These are phyloP conservation scores for Scaeva pyrastri DNA, from an alignment of 2,888 invertebrate genomes.

Conservation along the genomic window DNA sequence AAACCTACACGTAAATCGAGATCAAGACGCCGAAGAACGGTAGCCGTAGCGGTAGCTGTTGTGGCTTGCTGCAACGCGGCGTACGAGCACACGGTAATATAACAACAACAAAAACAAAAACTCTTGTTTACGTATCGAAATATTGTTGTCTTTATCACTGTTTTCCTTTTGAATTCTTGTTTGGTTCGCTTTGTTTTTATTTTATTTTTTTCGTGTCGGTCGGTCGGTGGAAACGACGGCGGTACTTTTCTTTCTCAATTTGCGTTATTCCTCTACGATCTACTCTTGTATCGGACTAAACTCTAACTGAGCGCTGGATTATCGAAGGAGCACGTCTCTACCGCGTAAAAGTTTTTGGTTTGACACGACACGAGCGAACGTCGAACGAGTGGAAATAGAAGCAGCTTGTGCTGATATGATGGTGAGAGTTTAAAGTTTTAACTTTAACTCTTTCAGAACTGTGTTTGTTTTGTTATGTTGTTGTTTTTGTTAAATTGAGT, in stretches of 20 bases:
- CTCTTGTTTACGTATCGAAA: constrained; percentile 66
- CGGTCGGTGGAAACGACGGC: constrained; percentile 18
- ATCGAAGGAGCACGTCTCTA: constrained; percentile 47
- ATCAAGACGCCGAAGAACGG: constrained; percentile 58
- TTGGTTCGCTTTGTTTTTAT: no score
- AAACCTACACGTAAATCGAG: constrained; percentile 26
- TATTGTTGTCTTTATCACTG: constrained; percentile 19
- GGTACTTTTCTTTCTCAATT: constrained; percentile 7
- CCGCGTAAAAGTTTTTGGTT: constrained; percentile 17
- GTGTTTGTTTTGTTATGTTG: not conserved
- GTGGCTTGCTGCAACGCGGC: constrained; percentile 79
- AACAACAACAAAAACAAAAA: constrained; percentile 77
- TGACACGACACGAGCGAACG: not conserved
- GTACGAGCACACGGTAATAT: constrained; percentile 79
- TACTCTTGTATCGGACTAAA: constrained; percentile 70
- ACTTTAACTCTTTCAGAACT: constrained; percentile 21
- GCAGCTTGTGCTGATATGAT: not conserved
- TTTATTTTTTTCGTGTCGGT: constrained; percentile 22
- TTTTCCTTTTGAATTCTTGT: constrained; percentile 17
- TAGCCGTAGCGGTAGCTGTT: constrained; percentile 41
- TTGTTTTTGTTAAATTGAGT: constrained; percentile 26
- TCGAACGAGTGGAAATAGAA: not conserved
- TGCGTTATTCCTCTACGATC: constrained; percentile 56
- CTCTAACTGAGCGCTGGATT: constrained; percentile 69
- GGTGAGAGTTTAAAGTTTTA: constrained; percentile 20